Percentiles rank a stretch among this genome's conserved stretches.
Evolutionary conservation across 64 coral and sea anemone species (phyloP).

Genomic region (Acropora tenuis): DNA sequence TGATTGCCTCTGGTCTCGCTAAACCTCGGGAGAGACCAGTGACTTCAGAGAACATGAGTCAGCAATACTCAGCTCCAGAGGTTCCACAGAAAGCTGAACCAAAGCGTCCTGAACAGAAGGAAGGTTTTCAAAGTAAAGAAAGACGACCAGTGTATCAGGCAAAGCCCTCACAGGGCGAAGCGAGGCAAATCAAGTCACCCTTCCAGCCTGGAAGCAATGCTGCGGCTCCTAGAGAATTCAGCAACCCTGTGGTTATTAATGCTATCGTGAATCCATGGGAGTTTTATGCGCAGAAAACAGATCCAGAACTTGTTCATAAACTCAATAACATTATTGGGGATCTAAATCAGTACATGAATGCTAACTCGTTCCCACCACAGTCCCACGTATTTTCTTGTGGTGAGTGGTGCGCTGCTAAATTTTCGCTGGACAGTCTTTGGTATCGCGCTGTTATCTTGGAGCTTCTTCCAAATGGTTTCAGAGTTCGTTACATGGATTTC

Average conservation of each 20-base stretch:
- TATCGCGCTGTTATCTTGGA: slow-evolving; percentile 74
- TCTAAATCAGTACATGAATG: slow-evolving; percentile 51
- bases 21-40: neutral
- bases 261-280: slow-evolving; percentile 69
- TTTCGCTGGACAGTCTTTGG: slow-evolving; percentile 71
- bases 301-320: slow-evolving; percentile 52
- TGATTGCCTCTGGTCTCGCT: slow-evolving; percentile 53
- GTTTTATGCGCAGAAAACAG: slow-evolving; percentile 73
- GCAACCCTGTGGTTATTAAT: slow-evolving; percentile 34
- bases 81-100: neutral
- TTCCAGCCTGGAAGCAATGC: neutral
- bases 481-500: slow-evolving; percentile 75
- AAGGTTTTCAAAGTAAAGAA: neutral
- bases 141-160: neutral
- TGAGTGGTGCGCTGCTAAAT: slow-evolving; percentile 67
- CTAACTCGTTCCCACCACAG: neutral
- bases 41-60: neutral
- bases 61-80: neutral
- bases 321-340: slow-evolving; percentile 56
- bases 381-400: neutral
- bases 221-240: neutral
- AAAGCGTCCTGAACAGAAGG: neutral
- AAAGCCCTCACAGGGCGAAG: neutral
- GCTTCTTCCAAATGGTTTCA: neutral
- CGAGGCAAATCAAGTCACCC: neutral